A percentile compares a stretch with the other conserved stretches of the same genome.
Conservation (phyloP, 2,113 vertebrate genomes). For the Tauraco erythrolophus region DNA sequence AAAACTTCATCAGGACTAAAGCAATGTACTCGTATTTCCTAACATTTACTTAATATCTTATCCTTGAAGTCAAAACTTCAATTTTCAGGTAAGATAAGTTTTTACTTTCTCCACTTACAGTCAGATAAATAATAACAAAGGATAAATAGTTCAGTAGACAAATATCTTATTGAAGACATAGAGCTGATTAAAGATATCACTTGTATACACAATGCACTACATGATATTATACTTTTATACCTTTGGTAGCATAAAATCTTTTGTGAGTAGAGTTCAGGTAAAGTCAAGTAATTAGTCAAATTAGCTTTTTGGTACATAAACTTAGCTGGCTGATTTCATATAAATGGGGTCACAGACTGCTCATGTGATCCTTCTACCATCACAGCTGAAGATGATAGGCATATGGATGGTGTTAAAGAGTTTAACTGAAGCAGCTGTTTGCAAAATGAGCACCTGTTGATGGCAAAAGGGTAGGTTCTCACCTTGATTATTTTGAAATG, state of each 20-base stretch:
- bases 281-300: not conserved
- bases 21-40: not conserved
- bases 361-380: not conserved
- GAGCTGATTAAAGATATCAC: not conserved
- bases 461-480: not conserved
- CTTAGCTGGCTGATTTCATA: not conserved
- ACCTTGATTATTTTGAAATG: not conserved
- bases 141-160: not conserved
- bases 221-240: not conserved
- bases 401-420: conserved; percentile 15
- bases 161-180: not conserved
- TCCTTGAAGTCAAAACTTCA: not conserved
- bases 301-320: not conserved
- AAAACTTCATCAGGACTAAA: not conserved
- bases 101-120: not conserved
- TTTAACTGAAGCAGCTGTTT: conserved; percentile 27
- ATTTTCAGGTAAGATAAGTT: not conserved
- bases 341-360: not conserved
- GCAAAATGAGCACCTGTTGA: conserved; percentile 18
- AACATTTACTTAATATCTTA: not conserved
- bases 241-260: not conserved
- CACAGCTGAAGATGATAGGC: not conserved
- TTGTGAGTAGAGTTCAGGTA: not conserved
- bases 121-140: not conserved
- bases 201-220: not conserved